Conservation (phyloP, 2,797 vertebrate species). For the Masticophis lateralis region DNA sequence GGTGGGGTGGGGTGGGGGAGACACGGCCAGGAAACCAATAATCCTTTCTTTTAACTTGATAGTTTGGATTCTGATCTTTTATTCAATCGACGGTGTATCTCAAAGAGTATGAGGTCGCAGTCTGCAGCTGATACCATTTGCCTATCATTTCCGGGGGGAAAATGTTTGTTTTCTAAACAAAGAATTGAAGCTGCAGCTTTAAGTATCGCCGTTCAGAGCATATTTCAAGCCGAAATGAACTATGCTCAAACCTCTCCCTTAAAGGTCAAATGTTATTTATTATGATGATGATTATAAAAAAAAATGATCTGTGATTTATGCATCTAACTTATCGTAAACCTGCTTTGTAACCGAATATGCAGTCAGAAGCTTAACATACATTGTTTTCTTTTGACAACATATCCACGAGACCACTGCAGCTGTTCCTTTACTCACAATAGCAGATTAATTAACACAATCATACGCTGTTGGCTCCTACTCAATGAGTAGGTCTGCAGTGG, state of each 20-base stretch:
- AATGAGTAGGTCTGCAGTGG: slow-evolving; percentile 97
- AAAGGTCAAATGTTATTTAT: slow-evolving; percentile 98
- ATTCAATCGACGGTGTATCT: slow-evolving; percentile 76
- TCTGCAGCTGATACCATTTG: slow-evolving; percentile 77
- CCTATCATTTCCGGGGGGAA: slow-evolving; percentile 74
- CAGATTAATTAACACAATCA: slow-evolving; percentile 99
- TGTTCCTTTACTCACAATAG: slow-evolving; percentile 98
- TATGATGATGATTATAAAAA: slow-evolving; percentile 74
- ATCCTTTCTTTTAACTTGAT: slow-evolving; percentile 79
- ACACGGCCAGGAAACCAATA: slow-evolving; percentile 71
- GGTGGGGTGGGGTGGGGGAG: slow-evolving; percentile 25
- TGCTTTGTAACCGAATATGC: slow-evolving; percentile 98
- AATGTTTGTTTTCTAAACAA: slow-evolving; percentile 88
- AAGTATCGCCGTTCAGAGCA: slow-evolving; percentile 89
- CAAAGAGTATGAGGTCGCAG: slow-evolving; percentile 81
- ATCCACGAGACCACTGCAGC: slow-evolving; percentile 96
- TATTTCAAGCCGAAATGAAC: slow-evolving; percentile 92
- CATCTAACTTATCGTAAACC: slow-evolving; percentile 93
- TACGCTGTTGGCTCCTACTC: slow-evolving; percentile 97
- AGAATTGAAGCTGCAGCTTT: slow-evolving; percentile 81
- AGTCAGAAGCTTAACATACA: slow-evolving; percentile 97
- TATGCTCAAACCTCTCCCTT: slow-evolving; percentile 87
- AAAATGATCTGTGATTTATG: slow-evolving; percentile 96
- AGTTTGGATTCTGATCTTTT: slow-evolving; percentile 80
- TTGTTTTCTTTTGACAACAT: slow-evolving; percentile 99